Evolutionary conservation across 2,888 invertebrate species (phyloP), one percentile per base, ranked within the genome.

Genomic region (Drosophila emarginata): DNA sequence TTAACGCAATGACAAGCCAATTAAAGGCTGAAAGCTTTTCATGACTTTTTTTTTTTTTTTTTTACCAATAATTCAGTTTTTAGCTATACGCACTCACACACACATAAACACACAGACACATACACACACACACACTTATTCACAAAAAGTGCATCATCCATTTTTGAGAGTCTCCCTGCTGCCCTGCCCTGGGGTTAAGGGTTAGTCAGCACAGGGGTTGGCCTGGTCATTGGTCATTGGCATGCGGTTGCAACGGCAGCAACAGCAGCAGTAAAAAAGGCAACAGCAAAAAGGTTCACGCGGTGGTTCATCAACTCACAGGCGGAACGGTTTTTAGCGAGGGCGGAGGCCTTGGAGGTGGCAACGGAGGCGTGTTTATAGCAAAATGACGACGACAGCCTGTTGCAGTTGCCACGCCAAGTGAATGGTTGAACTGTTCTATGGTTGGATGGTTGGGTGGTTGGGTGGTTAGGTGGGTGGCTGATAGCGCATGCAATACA

Each of bases 121-220:
- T n/a, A 14, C 53, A 53, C 61, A 54, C 54, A 61, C 66, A 61
- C 64, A 70, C 28, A 53, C 61, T 51, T 51, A 61, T 64, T 58
- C 65, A 70, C 71, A 77, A 72, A 78, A 80, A 74, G 73, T 74
- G 77, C 80, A 77, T 79, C 77, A 77, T 79, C 77, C 73, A 32
- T 76, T 45, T 61, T 36, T 52, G 1, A 11, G 2, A 7, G 52
- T 50, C 50, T 14, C 7, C 52, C 52, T 26, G 6, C 5, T 2
- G 14, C 12, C 4, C 57, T 53, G 70, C 56, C 15, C 18, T 39
- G 68, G 71, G 72, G 67, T 64, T 58, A 72, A 64, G 76, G 67
- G 79, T 79, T 63, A 79, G 51, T 36, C 59, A 60, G 64, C 54
- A 59, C 26, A 26, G 53, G 58, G 58, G 52, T 61, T 52, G 61